Base-by-base conservation (phyloP, 53 echinoderm and acorn worm genomes). In the Holothuria leucospilota region DNA sequence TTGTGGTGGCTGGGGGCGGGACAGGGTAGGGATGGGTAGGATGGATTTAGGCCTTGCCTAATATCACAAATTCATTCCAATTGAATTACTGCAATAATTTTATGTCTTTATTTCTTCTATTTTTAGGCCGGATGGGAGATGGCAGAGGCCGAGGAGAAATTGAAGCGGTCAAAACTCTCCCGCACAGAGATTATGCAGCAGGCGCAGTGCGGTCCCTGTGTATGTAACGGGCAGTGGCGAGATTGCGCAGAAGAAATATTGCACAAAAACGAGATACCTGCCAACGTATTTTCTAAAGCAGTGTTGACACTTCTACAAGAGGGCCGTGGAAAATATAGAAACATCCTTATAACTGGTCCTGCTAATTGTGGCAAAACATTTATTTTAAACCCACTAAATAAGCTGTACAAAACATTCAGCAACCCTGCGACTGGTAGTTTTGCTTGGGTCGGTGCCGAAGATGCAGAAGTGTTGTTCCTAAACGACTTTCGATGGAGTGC, bases 301-400 rank as follows among this genome's bases (percentile, higher is more conserved):
- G 68, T 84, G 67, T 0, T 67, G 67, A 67, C 28, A 29, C 30
- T 67, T 27, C 14, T 66, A 29, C 67, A 73, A 0, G 23, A 41
- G 23, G 49, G 42, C 38, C 71, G 84, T 46, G 73, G 84, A 6
- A 89, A 89, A 74, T 38, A 62, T n/a, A n/a, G n/a, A n/a, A n/a
- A n/a, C n/a, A n/a, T 84, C 62, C 20, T 89, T 27, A 83, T 89
- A 56, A 73, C 59, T n/a, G 89, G 89, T 40, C 89, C 89, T 27
- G 89, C 89, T 20, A 84, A 89, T 46, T 89, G 89, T 63, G 89
- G 89, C 69, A 89, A 89, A 84, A 49, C 61, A 38, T 88, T 62
- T 21, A n/a, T 29, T 25, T 25, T 84, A 41, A 68, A 84, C 68
- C 84, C 85, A 2, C 59, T 85, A 8, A 71, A 69, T 15, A 59